phyloP scores from a whole-genome alignment of 2,888 invertebrate genomes.

The Atrina japonica region DNA sequence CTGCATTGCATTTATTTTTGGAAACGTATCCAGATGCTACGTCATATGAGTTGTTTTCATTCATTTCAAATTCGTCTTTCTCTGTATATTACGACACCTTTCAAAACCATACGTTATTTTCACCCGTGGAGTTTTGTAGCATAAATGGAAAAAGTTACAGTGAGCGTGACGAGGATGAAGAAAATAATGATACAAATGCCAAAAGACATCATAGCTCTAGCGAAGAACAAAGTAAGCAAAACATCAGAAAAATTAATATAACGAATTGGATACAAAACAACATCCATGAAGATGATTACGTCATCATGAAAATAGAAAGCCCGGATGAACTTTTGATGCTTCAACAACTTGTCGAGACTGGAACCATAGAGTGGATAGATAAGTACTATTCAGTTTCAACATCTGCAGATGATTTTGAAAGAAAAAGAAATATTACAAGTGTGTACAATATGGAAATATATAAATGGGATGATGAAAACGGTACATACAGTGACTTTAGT shows the following conservation, averaged over 20 bases:
- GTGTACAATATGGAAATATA: conserved; percentile 18
- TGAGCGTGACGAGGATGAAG: too few relatives aligned
- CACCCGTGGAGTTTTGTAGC: conserved; percentile 14
- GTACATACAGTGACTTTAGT: conserved; percentile 47
- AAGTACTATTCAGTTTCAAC: conserved; percentile 44
- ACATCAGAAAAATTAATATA: conserved; percentile 37
- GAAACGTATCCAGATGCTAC: conserved; percentile 48
- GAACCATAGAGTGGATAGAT: conserved; percentile 48
- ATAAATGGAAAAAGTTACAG: neutral
- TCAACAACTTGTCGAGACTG: conserved; percentile 23
- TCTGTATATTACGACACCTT: conserved; percentile 35
- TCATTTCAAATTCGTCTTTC: conserved; percentile 41
- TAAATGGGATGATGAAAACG: conserved; percentile 40
- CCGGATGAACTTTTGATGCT: conserved; percentile 36
- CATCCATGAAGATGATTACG: conserved; percentile 50
- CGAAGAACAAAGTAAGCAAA: neutral
- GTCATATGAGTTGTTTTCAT: conserved; percentile 40
- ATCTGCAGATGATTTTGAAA: conserved; percentile 1
- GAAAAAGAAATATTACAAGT: conserved; percentile 24
- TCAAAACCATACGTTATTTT: conserved; percentile 31
- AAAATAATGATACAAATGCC: neutral
- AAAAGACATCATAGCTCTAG: conserved; percentile 16
- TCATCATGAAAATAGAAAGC: conserved; percentile 46
- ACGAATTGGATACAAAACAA: conserved; percentile 41
- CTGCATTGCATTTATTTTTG: conserved; percentile 45